Percentiles rank a stretch among this genome's conserved stretches.
Evolutionary conservation across 2,888 invertebrate genomes (phyloP).

Genomic region (Drosophila cyrtoloma): DNA sequence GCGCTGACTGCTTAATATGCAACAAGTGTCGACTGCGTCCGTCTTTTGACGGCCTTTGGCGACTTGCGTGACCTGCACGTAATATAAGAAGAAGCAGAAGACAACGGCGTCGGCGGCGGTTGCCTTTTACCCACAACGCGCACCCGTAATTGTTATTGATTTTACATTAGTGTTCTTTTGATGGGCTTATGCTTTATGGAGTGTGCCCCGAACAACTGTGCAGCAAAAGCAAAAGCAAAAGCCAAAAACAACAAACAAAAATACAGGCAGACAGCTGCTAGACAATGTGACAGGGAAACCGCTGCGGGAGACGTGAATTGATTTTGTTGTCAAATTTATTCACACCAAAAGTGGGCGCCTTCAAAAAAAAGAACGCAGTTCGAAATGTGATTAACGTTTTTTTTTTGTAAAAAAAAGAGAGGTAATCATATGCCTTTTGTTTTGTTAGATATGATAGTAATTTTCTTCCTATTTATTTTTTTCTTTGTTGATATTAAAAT

Average conservation of each 20-base stretch:
- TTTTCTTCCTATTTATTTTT: neutral
- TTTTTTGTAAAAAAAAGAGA: neutral
- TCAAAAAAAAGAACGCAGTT: neutral
- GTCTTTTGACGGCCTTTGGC: constrained; percentile 38
- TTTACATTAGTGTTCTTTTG: constrained; percentile 68
- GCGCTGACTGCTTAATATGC: constrained; percentile 64
- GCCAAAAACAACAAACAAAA: constrained; percentile 20
- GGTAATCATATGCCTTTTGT: neutral
- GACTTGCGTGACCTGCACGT: constrained; percentile 57
- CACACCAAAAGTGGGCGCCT: constrained; percentile 14
- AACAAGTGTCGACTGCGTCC: constrained; percentile 64
- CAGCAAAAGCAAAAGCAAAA: constrained; percentile 16
- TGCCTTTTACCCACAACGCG: constrained; percentile 47
- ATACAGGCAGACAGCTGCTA: constrained; percentile 40
- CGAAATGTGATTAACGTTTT: neutral
- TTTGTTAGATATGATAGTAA: neutral
- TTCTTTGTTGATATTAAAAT: neutral
- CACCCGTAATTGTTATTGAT: constrained; percentile 74
- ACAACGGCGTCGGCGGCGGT: constrained; percentile 19
- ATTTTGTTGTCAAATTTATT: constrained; percentile 9
- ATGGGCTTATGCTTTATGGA: constrained; percentile 63
- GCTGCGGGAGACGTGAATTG: constrained; percentile 1
- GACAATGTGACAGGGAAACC: constrained; percentile 36
- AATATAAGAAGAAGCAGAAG: neutral
- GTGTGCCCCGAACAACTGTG: constrained; percentile 54